A percentile compares a stretch with the other conserved stretches of the same genome.
Conservation (phyloP, 2,888 invertebrate species). For the Polietes domitor region DNA sequence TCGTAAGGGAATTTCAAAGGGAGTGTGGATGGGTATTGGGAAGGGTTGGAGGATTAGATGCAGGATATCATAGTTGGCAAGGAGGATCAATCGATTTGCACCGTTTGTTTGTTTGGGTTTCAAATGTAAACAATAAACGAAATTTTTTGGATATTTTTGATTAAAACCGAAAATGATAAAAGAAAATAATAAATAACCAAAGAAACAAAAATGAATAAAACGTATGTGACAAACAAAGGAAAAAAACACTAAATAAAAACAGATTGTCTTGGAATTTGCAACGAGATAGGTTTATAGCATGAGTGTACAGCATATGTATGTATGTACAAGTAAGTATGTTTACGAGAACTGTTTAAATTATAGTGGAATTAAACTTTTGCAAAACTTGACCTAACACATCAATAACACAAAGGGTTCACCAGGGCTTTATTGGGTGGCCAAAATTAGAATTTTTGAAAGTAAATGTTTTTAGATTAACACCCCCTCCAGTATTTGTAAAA, state of each 20-base stretch:
- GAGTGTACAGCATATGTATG: conserved; percentile 38
- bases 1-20: conserved; percentile 29
- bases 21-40: conserved; percentile 15
- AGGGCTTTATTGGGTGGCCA: no score
- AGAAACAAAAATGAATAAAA: conserved; percentile 67
- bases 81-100: conserved; percentile 40
- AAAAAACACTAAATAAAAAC: conserved; percentile 8
- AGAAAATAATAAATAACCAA: conserved; percentile 68
- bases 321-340: background rate
- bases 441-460: no score
- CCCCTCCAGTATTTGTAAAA: no score
- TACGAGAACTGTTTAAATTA: no score
- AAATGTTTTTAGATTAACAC: no score
- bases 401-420: no score
- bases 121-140: conserved; percentile 65
- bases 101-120: conserved; percentile 62
- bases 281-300: conserved; percentile 39
- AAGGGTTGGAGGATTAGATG: conserved; percentile 1
- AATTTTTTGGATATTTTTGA: conserved; percentile 54
- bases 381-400: no score
- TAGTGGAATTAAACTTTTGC: no score
- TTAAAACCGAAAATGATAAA: conserved; percentile 69
- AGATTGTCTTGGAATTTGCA: conserved; percentile 13
- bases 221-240: conserved; percentile 62
- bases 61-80: conserved; percentile 34